Evolutionary conservation across 2,113 vertebrate species (phyloP).

Genomic region (Dasyornis broadbenti): DNA sequence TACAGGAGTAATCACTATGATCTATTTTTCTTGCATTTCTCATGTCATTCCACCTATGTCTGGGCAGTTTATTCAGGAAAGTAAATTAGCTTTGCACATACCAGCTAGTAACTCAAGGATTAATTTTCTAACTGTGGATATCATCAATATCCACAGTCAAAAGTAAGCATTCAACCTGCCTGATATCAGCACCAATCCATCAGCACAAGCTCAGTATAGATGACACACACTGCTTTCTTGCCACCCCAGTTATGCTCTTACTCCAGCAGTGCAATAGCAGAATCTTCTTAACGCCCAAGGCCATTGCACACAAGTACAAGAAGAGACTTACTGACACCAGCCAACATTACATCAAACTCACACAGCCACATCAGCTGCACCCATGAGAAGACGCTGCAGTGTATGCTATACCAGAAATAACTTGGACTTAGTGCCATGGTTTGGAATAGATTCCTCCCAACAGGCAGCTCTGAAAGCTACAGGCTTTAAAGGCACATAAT

Average conservation of each 20-base stretch:
- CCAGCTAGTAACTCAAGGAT: neutral
- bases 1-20: neutral
- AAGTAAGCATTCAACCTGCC: neutral
- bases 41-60: neutral
- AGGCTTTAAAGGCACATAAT: neutral
- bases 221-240: neutral
- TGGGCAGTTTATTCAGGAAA: neutral
- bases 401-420: neutral
- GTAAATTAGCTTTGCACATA: neutral
- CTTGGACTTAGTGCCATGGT: neutral
- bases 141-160: neutral
- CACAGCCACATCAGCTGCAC: neutral
- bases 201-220: neutral
- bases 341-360: neutral
- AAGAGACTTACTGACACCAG: neutral
- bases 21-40: neutral
- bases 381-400: neutral
- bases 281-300: neutral
- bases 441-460: neutral
- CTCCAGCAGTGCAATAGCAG: neutral
- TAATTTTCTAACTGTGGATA: neutral
- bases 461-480: neutral
- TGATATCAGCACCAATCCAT: neutral
- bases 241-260: neutral
- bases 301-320: neutral